Conservation (phyloP, 2,888 invertebrate species). For the Nomada goodeniana region DNA sequence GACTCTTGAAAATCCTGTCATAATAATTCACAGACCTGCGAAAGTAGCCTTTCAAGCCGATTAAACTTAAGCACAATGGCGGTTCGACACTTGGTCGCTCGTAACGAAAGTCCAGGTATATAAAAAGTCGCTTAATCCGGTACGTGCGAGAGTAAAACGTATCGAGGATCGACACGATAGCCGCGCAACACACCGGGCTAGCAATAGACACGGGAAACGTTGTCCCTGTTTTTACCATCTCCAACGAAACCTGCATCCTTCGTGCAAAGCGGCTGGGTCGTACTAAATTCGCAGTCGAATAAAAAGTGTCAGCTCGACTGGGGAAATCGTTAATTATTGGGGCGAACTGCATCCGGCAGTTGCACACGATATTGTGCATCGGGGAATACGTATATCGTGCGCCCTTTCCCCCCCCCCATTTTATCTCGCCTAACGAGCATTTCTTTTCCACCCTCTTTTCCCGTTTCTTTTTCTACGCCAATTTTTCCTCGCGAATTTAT, state of each 20-base stretch:
- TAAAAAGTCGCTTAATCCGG: slow-evolving; percentile 5
- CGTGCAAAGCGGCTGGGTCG: slow-evolving; percentile 19
- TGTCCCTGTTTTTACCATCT: slow-evolving; percentile 35
- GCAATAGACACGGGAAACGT: slow-evolving; percentile 31
- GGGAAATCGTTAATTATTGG: slow-evolving; percentile 56
- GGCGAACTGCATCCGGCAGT: slow-evolving; percentile 35
- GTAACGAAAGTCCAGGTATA: not conserved
- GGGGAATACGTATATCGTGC: not conserved
- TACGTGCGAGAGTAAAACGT: slow-evolving; percentile 1
- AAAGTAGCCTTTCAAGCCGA: not conserved
- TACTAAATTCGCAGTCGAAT: slow-evolving; percentile 34
- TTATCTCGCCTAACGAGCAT: not conserved
- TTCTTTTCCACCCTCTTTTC: not conserved
- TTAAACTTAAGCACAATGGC: not conserved
- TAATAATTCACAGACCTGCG: not conserved
- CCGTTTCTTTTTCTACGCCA: not conserved
- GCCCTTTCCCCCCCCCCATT: not conserved
- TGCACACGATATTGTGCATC: not conserved
- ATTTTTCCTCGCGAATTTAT: not conserved
- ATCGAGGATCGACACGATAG: slow-evolving; percentile 18
- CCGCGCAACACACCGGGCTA: not conserved
- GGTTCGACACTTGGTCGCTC: not conserved
- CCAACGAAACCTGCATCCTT: slow-evolving; percentile 12
- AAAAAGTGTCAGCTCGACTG: slow-evolving; percentile 42
- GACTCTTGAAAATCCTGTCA: not conserved